Percentiles rank a stretch among this genome's conserved stretches.
Evolutionary conservation across 2,797 vertebrate genomes (phyloP).

Genomic region (Coregonus ussuriensis): DNA sequence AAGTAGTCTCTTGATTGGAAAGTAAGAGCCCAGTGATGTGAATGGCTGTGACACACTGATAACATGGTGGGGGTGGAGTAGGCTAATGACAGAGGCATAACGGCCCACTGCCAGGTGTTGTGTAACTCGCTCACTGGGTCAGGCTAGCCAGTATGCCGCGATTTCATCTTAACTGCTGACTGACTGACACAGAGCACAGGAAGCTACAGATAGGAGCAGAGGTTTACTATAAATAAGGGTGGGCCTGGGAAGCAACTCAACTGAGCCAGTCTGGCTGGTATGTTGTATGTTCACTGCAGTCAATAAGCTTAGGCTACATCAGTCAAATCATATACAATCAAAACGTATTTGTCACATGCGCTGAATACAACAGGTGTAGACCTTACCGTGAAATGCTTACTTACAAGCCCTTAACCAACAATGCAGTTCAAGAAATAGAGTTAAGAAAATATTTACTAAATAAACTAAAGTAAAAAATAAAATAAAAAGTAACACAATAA

Average conservation of each 20-base stretch:
- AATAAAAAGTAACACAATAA: no score
- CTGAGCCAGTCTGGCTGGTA: background rate
- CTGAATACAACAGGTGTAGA: no score
- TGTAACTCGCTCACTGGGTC: constrained; percentile 46
- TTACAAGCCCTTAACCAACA: no score
- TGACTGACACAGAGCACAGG: constrained; percentile 3
- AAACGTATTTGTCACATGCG: no score
- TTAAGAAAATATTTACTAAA: no score
- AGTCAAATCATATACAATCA: no score
- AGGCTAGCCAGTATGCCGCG: constrained; percentile 52
- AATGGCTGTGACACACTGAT: constrained; percentile 20
- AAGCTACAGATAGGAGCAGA: background rate
- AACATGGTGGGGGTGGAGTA: constrained; percentile 14
- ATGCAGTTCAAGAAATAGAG: no score
- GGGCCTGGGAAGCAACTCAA: background rate
- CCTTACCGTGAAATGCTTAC: no score
- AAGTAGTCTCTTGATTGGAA: background rate
- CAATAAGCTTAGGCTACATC: background rate
- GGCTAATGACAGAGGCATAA: constrained; percentile 2
- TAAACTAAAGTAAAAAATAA: no score
- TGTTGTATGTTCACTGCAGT: background rate
- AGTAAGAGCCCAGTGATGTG: constrained; percentile 17
- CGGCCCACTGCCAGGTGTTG: constrained; percentile 14
- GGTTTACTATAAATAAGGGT: constrained; percentile 19
- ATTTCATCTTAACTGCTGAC: constrained; percentile 36